A percentile compares a stretch with the other conserved stretches of the same genome.
phyloP scores from a whole-genome alignment of 35 echinoderm and acorn worm genomes.

The Strongylocentrotus purpuratus region DNA sequence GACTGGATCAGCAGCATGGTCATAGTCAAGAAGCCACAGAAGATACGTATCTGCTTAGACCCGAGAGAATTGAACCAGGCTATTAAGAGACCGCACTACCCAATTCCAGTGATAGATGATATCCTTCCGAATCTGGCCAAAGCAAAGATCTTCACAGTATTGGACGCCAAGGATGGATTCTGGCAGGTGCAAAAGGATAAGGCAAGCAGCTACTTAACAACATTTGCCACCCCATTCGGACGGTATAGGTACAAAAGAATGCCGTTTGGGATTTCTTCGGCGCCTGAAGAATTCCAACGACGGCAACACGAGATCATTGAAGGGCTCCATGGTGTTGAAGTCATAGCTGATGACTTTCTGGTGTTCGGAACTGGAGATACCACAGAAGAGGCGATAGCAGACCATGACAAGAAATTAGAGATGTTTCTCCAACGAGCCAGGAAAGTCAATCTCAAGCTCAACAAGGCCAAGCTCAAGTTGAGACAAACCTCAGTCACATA shows the following conservation, averaged over 20 bases:
- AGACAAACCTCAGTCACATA: conserved; percentile 62
- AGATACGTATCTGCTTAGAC: conserved; percentile 55
- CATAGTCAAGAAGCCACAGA: conserved; percentile 47
- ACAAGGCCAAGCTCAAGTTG: conserved; percentile 63
- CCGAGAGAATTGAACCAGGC: conserved; percentile 55
- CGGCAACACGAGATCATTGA: conserved; percentile 60
- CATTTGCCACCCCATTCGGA: conserved; percentile 69
- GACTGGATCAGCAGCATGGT: conserved; percentile 66
- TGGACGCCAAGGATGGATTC: conserved; percentile 64
- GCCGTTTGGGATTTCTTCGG: conserved; percentile 43
- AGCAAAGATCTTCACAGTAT: conserved; percentile 56
- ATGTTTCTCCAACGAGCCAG: conserved; percentile 45
- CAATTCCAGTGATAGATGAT: conserved; percentile 57
- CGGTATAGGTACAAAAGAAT: conserved; percentile 57
- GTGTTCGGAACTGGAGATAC: conserved; percentile 56
- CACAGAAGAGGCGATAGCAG: conserved; percentile 30
- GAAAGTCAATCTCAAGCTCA: conserved; percentile 61
- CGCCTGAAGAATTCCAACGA: conserved; percentile 73
- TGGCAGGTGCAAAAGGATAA: conserved; percentile 44
- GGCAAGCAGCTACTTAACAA: conserved; percentile 58
- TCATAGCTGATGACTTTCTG: conserved; percentile 52
- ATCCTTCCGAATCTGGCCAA: conserved; percentile 67
- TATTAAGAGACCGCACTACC: conserved; percentile 49
- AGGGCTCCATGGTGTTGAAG: conserved; percentile 53
- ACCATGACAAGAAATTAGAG: conserved; percentile 62